Evolutionary conservation across 2,113 vertebrate species (phyloP), one percentile per base, ranked within the genome.

Genomic region (Oreocharis arfaki): DNA sequence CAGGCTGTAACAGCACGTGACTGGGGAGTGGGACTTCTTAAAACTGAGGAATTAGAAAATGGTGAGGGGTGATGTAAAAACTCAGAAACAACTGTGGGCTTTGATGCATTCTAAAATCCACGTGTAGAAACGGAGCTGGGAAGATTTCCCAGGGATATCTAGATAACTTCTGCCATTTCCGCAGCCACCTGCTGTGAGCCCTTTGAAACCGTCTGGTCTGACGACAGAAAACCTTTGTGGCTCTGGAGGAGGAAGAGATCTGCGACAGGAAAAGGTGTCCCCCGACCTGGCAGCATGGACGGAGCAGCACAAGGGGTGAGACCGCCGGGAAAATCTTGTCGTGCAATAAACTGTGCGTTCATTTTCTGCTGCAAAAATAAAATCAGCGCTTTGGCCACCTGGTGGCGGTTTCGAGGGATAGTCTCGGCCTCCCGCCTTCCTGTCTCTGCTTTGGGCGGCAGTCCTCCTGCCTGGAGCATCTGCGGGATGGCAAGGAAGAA

Each of bases 221-320:
- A 90, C 88, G 39, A 84, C 93, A 7, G 98, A 98, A 88, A 96
- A 97, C 87, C 87, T 93, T 8, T 91, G 60, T 41, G 87, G 96
- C 92, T 83, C 94, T 21, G 97, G 97, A 93, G 96, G 96, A 71
- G 64, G 67, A 52, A 94, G 91, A 42, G 88, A 67, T 46, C 77
- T 92, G 89, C 96, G 94, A 32, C 95, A 95, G 14, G 90, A 74
- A 13, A 97, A 98, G 67, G 96, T 97, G 55, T 97, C 98, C 67
- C 93, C 97, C 59, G 98, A 98, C 65, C 96, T 98, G 44, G 97
- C 87, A 89, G 92, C 75, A 52, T 84, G 94, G 98, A 97, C 94
- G 68, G 91, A 97, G 71, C 97, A 97, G 71, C 97, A 98, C 84
- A 95, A 96, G 95, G 86, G 97, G 99, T 99, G 98, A 93, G 96